Conservation (phyloP, 2,113 vertebrate species). For the Dasypus novemcinctus region DNA sequence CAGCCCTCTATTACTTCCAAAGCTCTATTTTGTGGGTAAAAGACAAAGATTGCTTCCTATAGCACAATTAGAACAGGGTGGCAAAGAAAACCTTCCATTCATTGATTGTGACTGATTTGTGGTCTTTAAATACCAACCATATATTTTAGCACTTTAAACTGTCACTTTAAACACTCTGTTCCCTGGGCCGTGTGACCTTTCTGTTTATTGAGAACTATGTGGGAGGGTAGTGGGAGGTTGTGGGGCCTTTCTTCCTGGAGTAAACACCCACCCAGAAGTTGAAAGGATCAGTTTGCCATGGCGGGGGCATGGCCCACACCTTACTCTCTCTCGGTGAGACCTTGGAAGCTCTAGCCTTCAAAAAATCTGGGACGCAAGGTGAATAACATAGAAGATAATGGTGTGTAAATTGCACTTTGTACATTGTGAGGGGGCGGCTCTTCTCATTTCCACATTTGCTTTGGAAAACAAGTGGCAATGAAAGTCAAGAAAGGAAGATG, state of each 20-base stretch:
- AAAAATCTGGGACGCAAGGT: not conserved
- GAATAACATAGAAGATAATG: not conserved
- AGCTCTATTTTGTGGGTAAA: not conserved
- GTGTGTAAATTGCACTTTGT: not conserved
- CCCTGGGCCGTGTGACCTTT: not conserved
- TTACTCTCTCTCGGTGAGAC: not conserved
- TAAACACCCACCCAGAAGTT: not conserved
- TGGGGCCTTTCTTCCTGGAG: not conserved
- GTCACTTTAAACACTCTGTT: not conserved
- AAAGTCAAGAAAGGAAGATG: not conserved
- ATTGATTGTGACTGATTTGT: not conserved
- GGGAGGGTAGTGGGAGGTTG: not conserved
- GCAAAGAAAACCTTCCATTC: not conserved
- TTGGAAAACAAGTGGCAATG: not conserved
- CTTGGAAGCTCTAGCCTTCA: not conserved
- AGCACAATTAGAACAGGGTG: not conserved
- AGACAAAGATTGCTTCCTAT: not conserved
- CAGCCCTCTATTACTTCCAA: not conserved
- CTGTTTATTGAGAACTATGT: not conserved
- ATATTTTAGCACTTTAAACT: not conserved
- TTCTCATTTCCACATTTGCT: conserved; percentile 24
- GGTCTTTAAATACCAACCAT: not conserved
- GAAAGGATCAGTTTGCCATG: not conserved
- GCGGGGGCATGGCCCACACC: too few species aligned
- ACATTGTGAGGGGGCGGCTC: not conserved